A percentile compares a stretch with the other conserved stretches of the same genome.
These are phyloP conservation scores for Phrynocephalus forsythii DNA, from an alignment of 2,797 vertebrate genomes.

Conservation along the genomic window DNA sequence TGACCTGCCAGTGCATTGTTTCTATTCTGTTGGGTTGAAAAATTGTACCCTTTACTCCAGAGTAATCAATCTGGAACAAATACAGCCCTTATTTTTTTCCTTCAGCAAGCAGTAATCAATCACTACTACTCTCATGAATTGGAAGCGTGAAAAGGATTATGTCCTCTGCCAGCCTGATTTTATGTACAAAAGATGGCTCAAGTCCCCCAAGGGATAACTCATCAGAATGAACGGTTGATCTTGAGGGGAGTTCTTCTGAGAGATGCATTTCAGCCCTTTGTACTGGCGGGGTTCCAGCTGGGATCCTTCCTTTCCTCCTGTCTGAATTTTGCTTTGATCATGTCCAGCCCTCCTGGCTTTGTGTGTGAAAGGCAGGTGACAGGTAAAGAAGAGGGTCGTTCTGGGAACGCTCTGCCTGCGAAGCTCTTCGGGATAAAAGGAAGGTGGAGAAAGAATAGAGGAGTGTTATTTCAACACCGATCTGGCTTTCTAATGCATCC, in stretches of 20 bases:
- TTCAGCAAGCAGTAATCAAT: background rate
- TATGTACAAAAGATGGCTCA: conserved; percentile 16
- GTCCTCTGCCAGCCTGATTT: background rate
- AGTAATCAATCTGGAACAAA: conserved; percentile 21
- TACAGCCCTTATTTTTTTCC: background rate
- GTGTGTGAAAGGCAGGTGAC: conserved; percentile 53
- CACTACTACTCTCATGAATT: conserved; percentile 7
- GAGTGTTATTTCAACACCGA: conserved; percentile 16
- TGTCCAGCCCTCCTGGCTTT: conserved; percentile 39
- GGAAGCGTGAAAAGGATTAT: background rate
- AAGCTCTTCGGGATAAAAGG: conserved; percentile 53
- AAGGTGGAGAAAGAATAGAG: conserved; percentile 56
- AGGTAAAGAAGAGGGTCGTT: conserved; percentile 27
- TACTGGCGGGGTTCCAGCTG: conserved; percentile 64
- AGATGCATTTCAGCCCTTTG: conserved; percentile 42
- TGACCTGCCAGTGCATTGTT: background rate
- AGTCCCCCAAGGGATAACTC: background rate
- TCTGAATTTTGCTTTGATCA: conserved; percentile 41
- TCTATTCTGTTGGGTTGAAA: conserved; percentile 8
- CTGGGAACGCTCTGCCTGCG: conserved; percentile 50
- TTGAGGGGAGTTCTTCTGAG: background rate
- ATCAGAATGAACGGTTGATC: conserved; percentile 21
- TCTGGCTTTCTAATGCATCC: conserved; percentile 41
- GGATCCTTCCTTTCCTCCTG: conserved; percentile 52
- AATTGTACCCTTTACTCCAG: conserved; percentile 4